These are phyloP conservation scores for Ormyrus thymus DNA, from an alignment of 2,888 invertebrate species.

Conservation along the genomic window DNA sequence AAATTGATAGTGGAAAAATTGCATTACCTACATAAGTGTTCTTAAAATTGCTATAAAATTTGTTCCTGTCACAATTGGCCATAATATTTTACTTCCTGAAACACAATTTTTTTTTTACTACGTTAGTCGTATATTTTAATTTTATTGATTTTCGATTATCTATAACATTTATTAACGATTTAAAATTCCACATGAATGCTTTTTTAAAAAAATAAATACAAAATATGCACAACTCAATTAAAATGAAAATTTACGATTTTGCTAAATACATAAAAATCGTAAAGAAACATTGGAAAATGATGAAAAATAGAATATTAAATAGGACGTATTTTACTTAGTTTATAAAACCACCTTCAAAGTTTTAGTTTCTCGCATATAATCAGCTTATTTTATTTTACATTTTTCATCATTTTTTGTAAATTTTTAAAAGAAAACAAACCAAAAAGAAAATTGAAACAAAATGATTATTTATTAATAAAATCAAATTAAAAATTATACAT, in stretches of 20 bases:
- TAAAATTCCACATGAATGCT: constrained; percentile 53
- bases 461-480: constrained; percentile 54
- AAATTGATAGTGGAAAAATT: constrained; percentile 57
- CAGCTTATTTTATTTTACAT: neutral
- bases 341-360: neutral
- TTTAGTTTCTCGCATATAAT: neutral
- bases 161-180: constrained; percentile 43
- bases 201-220: constrained; percentile 2
- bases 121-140: constrained; percentile 19
- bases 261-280: neutral
- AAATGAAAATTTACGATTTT: neutral
- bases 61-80: constrained; percentile 69
- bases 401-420: constrained; percentile 45
- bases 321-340: too few species aligned
- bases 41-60: constrained; percentile 69
- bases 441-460: constrained; percentile 53
- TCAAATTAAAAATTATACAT: constrained; percentile 49
- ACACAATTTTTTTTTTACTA: constrained; percentile 67
- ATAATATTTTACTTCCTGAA: constrained; percentile 72
- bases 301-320: constrained; percentile 16
- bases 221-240: neutral
- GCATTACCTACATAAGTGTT: constrained; percentile 69
- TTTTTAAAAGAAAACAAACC: constrained; percentile 47
- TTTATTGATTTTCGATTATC: constrained; percentile 8
- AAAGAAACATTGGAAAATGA: constrained; percentile 40